phyloP scores from a whole-genome alignment of 2,113 vertebrate genomes.

The Ursus arctos region DNA sequence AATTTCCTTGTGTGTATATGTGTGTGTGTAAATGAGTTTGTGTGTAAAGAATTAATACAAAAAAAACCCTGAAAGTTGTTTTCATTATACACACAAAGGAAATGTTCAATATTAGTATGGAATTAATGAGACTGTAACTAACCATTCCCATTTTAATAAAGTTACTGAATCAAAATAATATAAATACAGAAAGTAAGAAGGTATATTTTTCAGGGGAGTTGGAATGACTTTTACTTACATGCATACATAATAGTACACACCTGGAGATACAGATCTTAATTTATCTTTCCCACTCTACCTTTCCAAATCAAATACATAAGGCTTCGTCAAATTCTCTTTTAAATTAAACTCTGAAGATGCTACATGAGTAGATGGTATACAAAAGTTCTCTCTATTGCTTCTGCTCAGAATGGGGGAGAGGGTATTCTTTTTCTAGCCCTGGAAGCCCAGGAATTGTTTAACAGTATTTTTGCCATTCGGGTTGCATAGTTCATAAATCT shows the following conservation, averaged over 20 bases:
- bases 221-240: background rate
- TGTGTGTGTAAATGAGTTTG: background rate
- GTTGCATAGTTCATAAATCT: constrained; percentile 54
- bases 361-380: background rate
- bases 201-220: background rate
- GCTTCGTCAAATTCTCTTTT: background rate
- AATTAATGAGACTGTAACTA: background rate
- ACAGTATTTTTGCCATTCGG: background rate
- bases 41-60: background rate
- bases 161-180: background rate
- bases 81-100: background rate
- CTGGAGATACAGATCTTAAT: background rate
- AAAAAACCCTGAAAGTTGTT: background rate
- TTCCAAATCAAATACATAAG: background rate
- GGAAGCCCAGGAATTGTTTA: background rate
- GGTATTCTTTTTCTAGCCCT: background rate
- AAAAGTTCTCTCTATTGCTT: background rate
- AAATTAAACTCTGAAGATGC: background rate
- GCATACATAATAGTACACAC: background rate
- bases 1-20: background rate
- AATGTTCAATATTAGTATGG: background rate
- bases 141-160: background rate
- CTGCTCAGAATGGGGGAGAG: background rate
- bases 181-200: background rate
- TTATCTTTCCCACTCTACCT: background rate